phyloP scores from a whole-genome alignment of 2,113 vertebrate genomes.

The Gopherus flavomarginatus region DNA sequence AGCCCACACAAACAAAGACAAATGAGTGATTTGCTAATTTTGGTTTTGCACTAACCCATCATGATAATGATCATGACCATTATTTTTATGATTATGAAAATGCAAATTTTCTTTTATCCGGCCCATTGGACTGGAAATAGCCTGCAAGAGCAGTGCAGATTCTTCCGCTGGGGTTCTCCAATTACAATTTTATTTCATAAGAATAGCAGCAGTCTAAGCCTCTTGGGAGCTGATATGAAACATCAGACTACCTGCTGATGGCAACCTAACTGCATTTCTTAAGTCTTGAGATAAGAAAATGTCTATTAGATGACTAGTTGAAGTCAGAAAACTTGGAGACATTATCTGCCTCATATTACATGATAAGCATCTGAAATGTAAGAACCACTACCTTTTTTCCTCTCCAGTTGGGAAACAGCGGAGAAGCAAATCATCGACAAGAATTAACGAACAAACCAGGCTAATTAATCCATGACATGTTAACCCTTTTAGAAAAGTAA shows the following conservation, averaged over 20 bases:
- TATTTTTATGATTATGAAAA: conserved; percentile 66
- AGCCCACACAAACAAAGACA: conserved; percentile 9
- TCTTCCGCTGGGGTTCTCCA: background rate
- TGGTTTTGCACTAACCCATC: conserved; percentile 18
- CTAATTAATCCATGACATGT: background rate
- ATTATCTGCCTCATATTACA: background rate
- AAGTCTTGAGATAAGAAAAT: background rate
- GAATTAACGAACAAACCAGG: background rate
- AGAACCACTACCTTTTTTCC: background rate
- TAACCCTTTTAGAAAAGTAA: background rate
- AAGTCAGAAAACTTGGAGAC: background rate
- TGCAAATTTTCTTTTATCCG: conserved; percentile 56
- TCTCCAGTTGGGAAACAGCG: background rate
- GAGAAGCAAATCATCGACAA: background rate
- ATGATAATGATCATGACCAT: conserved; percentile 22
- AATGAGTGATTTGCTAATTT: conserved; percentile 11
- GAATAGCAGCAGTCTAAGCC: background rate
- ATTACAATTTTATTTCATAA: conserved; percentile 22
- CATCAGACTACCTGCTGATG: background rate
- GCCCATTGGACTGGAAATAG: conserved; percentile 57
- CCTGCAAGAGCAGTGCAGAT: background rate
- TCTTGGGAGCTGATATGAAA: background rate
- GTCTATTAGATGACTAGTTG: background rate
- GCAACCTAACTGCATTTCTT: conserved; percentile 13
- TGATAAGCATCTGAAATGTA: background rate